These are phyloP conservation scores for Diaphora mendica DNA, from an alignment of 2,888 invertebrate species.

Conservation along the genomic window DNA sequence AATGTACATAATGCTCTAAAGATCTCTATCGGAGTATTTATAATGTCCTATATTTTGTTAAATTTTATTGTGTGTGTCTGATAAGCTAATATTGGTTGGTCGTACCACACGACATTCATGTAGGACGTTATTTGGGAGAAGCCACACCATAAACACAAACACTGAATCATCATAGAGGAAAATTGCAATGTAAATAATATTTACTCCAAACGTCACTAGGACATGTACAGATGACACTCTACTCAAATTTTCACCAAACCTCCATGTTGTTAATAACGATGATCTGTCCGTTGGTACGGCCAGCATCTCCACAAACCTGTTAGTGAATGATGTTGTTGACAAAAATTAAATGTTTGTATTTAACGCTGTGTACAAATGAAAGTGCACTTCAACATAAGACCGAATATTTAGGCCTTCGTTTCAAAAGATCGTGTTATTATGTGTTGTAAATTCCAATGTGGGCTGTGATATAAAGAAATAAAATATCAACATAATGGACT, in stretches of 20 bases:
- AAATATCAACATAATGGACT: slow-evolving; percentile 88
- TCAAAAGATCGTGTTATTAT: slow-evolving; percentile 82
- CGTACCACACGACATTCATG: slow-evolving; percentile 63
- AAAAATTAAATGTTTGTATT: slow-evolving; percentile 80
- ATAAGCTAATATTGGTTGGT: slow-evolving; percentile 75
- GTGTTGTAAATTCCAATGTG: slow-evolving; percentile 91
- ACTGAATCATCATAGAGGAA: slow-evolving; percentile 31
- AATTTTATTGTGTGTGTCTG: slow-evolving; percentile 80
- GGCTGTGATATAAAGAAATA: slow-evolving; percentile 90
- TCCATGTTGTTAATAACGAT: slow-evolving; percentile 40
- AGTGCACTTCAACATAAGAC: slow-evolving; percentile 84
- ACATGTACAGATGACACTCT: slow-evolving; percentile 29
- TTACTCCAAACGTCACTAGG: slow-evolving; percentile 2
- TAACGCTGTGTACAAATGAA: slow-evolving; percentile 86
- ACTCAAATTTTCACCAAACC: slow-evolving; percentile 27
- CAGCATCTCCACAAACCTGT: slow-evolving; percentile 66
- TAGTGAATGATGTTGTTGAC: slow-evolving; percentile 77
- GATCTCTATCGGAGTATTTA: slow-evolving; percentile 79
- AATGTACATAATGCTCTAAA: slow-evolving; percentile 73
- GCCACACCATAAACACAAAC: slow-evolving; percentile 39
- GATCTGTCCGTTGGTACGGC: slow-evolving; percentile 65
- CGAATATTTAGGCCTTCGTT: slow-evolving; percentile 80
- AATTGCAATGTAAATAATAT: slow-evolving; percentile 28
- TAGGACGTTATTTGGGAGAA: slow-evolving; percentile 42
- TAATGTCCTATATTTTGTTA: slow-evolving; percentile 85